Percentiles rank a stretch among this genome's conserved stretches.
phyloP scores from a whole-genome alignment of 2,797 vertebrate species.

The Acestrorhynchus altus region DNA sequence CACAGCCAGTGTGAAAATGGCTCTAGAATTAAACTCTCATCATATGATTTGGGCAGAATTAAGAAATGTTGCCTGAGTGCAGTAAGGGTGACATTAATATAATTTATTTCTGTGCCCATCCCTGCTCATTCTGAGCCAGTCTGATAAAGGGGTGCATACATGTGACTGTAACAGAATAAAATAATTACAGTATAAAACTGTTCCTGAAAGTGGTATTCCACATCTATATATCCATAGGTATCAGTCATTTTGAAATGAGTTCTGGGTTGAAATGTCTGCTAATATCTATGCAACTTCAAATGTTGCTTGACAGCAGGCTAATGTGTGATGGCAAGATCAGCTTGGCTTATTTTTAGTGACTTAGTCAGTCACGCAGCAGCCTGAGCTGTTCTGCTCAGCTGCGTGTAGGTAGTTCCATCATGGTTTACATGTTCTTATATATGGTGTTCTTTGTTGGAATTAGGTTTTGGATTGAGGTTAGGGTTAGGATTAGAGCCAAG shows the following conservation, averaged over 20 bases:
- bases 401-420: neutral
- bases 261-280: neutral
- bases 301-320: neutral
- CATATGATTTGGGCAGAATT: conserved; percentile 5
- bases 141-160: neutral
- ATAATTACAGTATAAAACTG: no score
- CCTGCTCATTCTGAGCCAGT: neutral
- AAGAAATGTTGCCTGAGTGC: neutral
- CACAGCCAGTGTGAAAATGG: neutral
- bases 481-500: no score
- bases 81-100: neutral
- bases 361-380: neutral
- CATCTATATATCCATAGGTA: neutral
- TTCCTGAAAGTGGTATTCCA: neutral
- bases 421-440: neutral
- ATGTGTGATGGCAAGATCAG: neutral
- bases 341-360: neutral
- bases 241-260: neutral
- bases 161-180: neutral
- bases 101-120: neutral
- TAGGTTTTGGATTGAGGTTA: no score
- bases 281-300: neutral
- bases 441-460: no score
- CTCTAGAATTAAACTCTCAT: conserved; percentile 2
- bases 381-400: neutral